Evolutionary conservation across 2,888 invertebrate species (phyloP), one percentile per base, ranked within the genome.

Genomic region (Hermodice carunculata): DNA sequence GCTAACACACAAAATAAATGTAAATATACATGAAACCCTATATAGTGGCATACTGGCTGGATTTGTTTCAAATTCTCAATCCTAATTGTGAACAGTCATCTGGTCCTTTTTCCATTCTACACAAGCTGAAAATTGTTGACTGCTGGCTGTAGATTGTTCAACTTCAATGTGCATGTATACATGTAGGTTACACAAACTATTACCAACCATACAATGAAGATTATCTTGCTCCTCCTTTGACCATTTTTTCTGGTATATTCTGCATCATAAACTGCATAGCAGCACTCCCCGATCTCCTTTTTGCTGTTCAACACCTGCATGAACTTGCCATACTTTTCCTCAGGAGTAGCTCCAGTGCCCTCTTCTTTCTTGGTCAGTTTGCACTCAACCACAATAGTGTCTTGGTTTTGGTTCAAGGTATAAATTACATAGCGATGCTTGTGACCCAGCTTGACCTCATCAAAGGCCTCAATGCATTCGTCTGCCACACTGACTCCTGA

Each of bases 401-500:
- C 59, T 26, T 59, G 48, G 26, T 24, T 29, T 1, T 26, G 24
- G 59, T 59, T 59, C 87, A 97, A 95, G 89, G 92, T 95, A 89
- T 95, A 97, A 85, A 97, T 95, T 76, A 96, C 67, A 66, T 96
- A 98, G 86, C 96, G 94, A 89, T 95, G 94, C 86, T 95, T 95
- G 90, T 97, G 96, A 87, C 96, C 95, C 89, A 96, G 95, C 89
- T 97, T 97, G 78, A 97, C 95, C 89, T 96, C 95, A 88, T 96
- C 95, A 88, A 95, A 97, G 81, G 93, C 94, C 72, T 93, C 94
- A 90, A 96, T 95, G 89, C 96, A 96, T 78, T 92, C 91, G 89
- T 96, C 96, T 81, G 95, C 94, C 76, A 97, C 96, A 88, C 94
- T 94, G 79, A 97, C 96, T 86, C 96, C 96, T 84, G 96, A 97